These are phyloP conservation scores for Liasis olivaceus DNA, from an alignment of 2,797 vertebrate genomes.

Conservation along the genomic window DNA sequence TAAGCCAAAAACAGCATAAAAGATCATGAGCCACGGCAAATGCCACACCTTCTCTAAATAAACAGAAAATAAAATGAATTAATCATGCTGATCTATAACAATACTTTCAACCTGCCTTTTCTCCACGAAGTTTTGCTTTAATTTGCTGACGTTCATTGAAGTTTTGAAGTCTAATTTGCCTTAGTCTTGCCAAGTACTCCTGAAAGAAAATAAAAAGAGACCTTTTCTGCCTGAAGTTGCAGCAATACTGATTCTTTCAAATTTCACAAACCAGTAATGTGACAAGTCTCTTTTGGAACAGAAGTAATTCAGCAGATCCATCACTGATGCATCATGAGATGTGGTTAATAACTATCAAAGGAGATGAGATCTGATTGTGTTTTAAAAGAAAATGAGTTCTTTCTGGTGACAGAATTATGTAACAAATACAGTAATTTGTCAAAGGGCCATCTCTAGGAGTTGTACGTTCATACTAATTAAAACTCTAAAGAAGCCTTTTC, in stretches of 20 bases:
- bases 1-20: not conserved
- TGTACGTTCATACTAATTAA: constrained; percentile 51
- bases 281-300: not conserved
- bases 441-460: constrained; percentile 35
- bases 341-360: constrained; percentile 19
- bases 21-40: not conserved
- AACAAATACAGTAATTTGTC: constrained; percentile 55
- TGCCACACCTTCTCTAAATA: not conserved
- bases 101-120: constrained; percentile 81
- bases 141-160: constrained; percentile 98
- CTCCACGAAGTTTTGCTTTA: constrained; percentile 94
- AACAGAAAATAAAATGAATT: not conserved
- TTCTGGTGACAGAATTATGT: constrained; percentile 12
- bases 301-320: constrained; percentile 5
- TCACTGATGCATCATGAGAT: not conserved
- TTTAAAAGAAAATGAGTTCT: constrained; percentile 22
- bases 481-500: constrained; percentile 49
- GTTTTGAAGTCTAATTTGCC: constrained; percentile 96
- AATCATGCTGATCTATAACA: not conserved
- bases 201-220: constrained; percentile 63
- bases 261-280: constrained; percentile 37
- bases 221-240: not conserved
- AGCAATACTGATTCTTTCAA: not conserved
- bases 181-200: constrained; percentile 92
- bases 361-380: not conserved